A percentile compares a stretch with the other conserved stretches of the same genome.
These are phyloP conservation scores for Denticeps clupeoides DNA, from an alignment of 2,797 vertebrate genomes.

Conservation along the genomic window DNA sequence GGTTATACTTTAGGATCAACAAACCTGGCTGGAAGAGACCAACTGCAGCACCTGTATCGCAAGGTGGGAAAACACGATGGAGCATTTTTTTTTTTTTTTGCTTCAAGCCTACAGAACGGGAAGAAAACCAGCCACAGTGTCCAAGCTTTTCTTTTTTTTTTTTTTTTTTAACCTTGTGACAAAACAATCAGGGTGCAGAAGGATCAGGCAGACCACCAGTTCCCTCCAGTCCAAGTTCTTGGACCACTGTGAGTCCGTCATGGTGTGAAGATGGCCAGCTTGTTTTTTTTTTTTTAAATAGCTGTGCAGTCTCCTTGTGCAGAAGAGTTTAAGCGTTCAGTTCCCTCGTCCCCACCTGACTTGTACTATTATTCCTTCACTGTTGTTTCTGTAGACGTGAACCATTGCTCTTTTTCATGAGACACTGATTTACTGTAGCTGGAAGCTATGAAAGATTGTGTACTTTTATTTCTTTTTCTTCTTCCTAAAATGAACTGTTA, in stretches of 20 bases:
- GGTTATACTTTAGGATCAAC: too few relatives aligned
- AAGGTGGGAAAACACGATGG: too few relatives aligned
- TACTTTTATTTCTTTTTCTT: slow-evolving; percentile 28
- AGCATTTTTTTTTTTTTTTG: too few relatives aligned
- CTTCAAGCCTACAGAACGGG: too few relatives aligned
- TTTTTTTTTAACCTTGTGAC: neutral
- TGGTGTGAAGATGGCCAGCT: too few relatives aligned
- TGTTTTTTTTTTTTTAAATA: neutral
- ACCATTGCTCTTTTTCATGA: slow-evolving; percentile 43
- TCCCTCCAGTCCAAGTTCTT: neutral
- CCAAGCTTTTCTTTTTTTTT: neutral
- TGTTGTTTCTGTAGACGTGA: slow-evolving; percentile 46
- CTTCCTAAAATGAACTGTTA: slow-evolving; percentile 64
- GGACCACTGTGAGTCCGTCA: too few relatives aligned
- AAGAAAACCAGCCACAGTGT: too few relatives aligned
- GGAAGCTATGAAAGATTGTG: slow-evolving; percentile 52
- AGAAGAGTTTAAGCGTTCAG: neutral
- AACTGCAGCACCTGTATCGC: too few relatives aligned
- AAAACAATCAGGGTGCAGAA: slow-evolving; percentile 1
- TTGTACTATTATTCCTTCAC: slow-evolving; percentile 40
- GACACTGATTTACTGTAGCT: slow-evolving; percentile 68
- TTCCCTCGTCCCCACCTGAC: neutral
- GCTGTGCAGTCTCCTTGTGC: neutral
- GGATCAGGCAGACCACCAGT: too few relatives aligned
- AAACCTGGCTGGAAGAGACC: too few relatives aligned